These are phyloP conservation scores for Bombus pascuorum DNA, from an alignment of 1,140 invertebrate genomes.

Conservation along the genomic window DNA sequence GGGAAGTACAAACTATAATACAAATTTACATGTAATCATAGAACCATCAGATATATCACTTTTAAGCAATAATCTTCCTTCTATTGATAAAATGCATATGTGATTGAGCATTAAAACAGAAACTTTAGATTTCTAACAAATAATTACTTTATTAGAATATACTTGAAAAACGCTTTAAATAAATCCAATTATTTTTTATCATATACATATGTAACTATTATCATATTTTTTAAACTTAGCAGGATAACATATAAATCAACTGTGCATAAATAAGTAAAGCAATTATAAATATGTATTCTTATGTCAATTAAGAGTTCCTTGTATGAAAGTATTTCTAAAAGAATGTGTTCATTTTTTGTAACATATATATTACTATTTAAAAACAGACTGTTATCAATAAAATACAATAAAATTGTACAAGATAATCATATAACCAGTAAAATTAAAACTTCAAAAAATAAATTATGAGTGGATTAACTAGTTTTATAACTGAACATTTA, in stretches of 20 bases:
- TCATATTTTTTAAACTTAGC: background rate
- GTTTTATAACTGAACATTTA: background rate
- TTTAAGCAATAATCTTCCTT: constrained; percentile 39
- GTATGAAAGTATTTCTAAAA: constrained; percentile 16
- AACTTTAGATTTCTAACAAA: background rate
- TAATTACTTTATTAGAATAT: background rate
- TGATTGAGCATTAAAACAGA: constrained; percentile 1
- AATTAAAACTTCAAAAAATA: background rate
- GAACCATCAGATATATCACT: constrained; percentile 28
- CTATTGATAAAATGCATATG: constrained; percentile 41
- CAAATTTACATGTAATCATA: constrained; percentile 49
- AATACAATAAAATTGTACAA: background rate
- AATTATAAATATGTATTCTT: constrained; percentile 7
- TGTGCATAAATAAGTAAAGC: background rate
- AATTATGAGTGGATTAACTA: background rate
- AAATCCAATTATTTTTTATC: background rate
- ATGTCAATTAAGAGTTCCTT: constrained; percentile 32
- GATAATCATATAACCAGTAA: background rate
- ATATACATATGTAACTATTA: background rate
- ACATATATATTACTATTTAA: constrained; percentile 1
- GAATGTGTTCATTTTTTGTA: constrained; percentile 35
- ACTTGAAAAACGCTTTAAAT: background rate
- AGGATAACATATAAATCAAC: background rate
- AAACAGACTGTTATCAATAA: constrained; percentile 19
- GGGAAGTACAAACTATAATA: constrained; percentile 48